Evolutionary conservation across 1,140 invertebrate genomes (phyloP), one percentile per base, ranked within the genome.

Genomic region (Aphis craccivora): DNA sequence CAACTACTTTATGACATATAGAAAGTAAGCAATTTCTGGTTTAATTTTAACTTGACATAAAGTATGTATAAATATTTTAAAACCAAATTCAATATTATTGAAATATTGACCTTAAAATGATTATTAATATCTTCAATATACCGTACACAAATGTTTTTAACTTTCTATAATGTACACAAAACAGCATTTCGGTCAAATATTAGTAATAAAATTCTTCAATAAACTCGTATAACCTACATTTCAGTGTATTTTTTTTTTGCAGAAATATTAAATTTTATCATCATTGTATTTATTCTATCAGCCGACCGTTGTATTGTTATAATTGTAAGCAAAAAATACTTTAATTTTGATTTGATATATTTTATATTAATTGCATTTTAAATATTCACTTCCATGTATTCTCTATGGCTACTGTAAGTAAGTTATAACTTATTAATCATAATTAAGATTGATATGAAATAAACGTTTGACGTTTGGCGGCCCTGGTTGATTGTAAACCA

Each of bases 391-490:
- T 51, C 48, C 48, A n/a, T n/a, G 30, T n/a, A 35, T 76, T 76
- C 60, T 76, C 60, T 76, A 76, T n/a, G n/a, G 60, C 60, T 1
- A 76, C 60, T n/a, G 60, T 18, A n/a, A 14, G 60, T 18, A n/a
- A 14, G 14, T 76, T 76, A 76, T 76, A 18, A 76, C 60, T 76
- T 76, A 76, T 67, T 67, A 60, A 11, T n/a, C n/a, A 76, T 76
- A 20, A 76, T 76, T 76, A n/a, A 76, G 60, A 76, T 76, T 76
- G 60, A 76, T 76, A 76, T 76, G 14, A 76, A 76, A 76, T 76
- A 76, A 76, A 35, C 11, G n/a, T 76, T 76, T 76, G 60, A 18
- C 60, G 60, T 76, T 76, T 76, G 11, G 60, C 14, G 30, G 60
- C n/a, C n/a, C n/a, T 35, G 4, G 11, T 76, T 76, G 5, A 76